Evolutionary conservation across 1,140 invertebrate genomes (phyloP).

Genomic region (Argopecten irradians): DNA sequence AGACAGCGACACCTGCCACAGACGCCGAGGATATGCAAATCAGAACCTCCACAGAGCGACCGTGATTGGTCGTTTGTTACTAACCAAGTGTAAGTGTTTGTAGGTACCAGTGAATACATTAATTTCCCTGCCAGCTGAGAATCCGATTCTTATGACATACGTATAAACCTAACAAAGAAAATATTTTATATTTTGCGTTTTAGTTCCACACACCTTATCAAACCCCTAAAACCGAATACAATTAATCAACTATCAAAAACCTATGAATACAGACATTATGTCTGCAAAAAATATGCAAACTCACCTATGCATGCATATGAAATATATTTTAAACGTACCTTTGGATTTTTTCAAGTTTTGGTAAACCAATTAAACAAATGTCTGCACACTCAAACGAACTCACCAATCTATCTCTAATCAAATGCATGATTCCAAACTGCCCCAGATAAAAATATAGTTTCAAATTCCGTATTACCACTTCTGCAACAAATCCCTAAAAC

Average conservation of each 20-base stretch:
- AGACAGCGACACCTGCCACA: not conserved
- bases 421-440: no score
- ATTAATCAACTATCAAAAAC: not conserved
- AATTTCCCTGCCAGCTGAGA: not conserved
- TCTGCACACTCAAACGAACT: no score
- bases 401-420: no score
- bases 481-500: no score
- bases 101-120: not conserved
- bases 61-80: not conserved
- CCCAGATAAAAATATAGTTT: no score
- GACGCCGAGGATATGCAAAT: not conserved
- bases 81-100: not conserved
- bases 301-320: no score
- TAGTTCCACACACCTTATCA: no score
- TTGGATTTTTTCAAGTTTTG: no score
- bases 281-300: no score
- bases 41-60: not conserved
- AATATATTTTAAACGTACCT: no score
- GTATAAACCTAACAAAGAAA: not conserved
- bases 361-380: no score
- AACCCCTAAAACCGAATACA: not conserved
- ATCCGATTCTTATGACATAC: not conserved
- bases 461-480: no score
- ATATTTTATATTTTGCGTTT: not conserved
- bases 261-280: not conserved